These are phyloP conservation scores for Rattus norvegicus DNA, from an alignment of 2,113 vertebrate species.

Conservation along the genomic window GRCr8 NC_086039.1:31002001-31002500, in stretches of 20 bases:
- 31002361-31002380: not conserved
- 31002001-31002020: not conserved
- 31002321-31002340: not conserved
- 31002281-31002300: not conserved
- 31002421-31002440: not conserved
- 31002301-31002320: slow-evolving; percentile 36
- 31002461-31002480: too few relatives aligned
- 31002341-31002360: slow-evolving; percentile 8
- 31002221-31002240: not conserved
- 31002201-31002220: not conserved
- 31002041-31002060: not conserved
- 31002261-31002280: not conserved
- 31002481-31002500: too few relatives aligned
- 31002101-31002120: not conserved
- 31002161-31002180: not conserved
- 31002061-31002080: not conserved
- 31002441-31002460: not conserved
- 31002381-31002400: not conserved
- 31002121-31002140: not conserved
- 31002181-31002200: not conserved
- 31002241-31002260: not conserved
- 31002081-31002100: not conserved
- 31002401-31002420: slow-evolving; percentile 18
- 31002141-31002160: not conserved
- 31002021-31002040: not conserved